Conservation (phyloP, 2,888 invertebrate species). For the Anarsia innoxiella region DNA sequence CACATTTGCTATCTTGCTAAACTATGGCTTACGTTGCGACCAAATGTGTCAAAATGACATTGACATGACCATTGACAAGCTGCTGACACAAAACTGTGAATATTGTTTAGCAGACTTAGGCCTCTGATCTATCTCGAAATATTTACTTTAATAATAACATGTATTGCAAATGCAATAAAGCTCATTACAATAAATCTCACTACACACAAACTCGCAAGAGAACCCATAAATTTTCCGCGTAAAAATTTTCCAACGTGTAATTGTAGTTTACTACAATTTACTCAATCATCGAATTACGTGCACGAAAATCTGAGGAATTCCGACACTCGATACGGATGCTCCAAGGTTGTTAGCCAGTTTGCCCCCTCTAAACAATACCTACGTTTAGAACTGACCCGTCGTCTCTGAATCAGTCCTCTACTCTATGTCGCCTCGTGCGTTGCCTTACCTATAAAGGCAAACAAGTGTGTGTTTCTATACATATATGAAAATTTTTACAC, state of each 20-base stretch:
- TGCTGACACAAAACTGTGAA: too few relatives aligned
- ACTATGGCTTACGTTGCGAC: too few relatives aligned
- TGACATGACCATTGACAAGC: too few relatives aligned
- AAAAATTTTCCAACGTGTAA: background rate
- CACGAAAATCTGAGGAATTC: conserved; percentile 18
- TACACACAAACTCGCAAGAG: too few relatives aligned
- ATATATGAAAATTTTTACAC: conserved; percentile 22
- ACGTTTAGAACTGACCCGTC: too few relatives aligned
- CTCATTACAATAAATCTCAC: too few relatives aligned
- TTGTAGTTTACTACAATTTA: conserved; percentile 4
- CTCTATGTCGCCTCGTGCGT: conserved; percentile 23
- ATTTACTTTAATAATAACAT: too few relatives aligned
- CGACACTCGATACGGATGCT: conserved; percentile 16
- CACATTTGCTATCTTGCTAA: too few relatives aligned
- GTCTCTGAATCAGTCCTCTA: conserved; percentile 23
- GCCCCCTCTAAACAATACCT: conserved; percentile 22
- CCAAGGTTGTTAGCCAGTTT: conserved; percentile 20
- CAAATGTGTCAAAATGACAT: too few relatives aligned
- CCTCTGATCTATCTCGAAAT: too few relatives aligned
- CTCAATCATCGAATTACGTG: conserved; percentile 8
- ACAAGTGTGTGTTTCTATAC: conserved; percentile 16
- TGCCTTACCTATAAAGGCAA: conserved; percentile 11
- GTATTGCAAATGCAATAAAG: too few relatives aligned
- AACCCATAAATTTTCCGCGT: background rate
- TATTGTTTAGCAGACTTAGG: too few relatives aligned